Conservation (phyloP, 2,888 invertebrate genomes). For the Macrophya alboannulata region DNA sequence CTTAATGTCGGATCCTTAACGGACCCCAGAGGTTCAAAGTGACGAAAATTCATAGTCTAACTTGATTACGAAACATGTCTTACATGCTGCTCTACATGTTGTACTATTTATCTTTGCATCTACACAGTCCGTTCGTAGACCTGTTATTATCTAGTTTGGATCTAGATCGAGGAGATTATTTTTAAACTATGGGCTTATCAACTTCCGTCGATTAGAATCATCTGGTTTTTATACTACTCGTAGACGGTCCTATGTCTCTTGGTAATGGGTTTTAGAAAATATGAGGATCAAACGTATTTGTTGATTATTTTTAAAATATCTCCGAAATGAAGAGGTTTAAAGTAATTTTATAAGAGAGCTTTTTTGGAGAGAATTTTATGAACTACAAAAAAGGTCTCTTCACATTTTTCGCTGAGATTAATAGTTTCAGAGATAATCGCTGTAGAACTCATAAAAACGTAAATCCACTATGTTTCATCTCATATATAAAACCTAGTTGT, state of each 20-base stretch:
- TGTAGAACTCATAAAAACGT: too few species aligned
- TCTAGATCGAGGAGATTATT: constrained; percentile 44
- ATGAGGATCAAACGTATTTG: too few species aligned
- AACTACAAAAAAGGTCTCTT: too few species aligned
- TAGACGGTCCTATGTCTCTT: not conserved
- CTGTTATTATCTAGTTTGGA: constrained; percentile 32
- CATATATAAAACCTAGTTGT: too few species aligned
- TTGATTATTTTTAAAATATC: too few species aligned
- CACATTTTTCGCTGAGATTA: too few species aligned
- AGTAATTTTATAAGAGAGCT: too few species aligned
- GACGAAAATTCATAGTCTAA: not conserved
- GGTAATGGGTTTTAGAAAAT: too few species aligned
- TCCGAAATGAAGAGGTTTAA: too few species aligned
- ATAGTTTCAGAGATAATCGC: too few species aligned
- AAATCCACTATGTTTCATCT: too few species aligned
- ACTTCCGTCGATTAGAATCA: constrained; percentile 21
- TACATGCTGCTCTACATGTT: not conserved
- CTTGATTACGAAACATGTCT: not conserved
- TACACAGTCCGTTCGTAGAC: not conserved
- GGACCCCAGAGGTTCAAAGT: not conserved
- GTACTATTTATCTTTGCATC: not conserved
- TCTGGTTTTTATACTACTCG: not conserved
- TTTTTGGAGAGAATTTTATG: too few species aligned
- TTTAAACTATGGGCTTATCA: constrained; percentile 26
- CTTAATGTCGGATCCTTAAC: not conserved